phyloP scores from a whole-genome alignment of 37 sponge, comb jelly and placozoan species.

The Ianthella basta region DNA sequence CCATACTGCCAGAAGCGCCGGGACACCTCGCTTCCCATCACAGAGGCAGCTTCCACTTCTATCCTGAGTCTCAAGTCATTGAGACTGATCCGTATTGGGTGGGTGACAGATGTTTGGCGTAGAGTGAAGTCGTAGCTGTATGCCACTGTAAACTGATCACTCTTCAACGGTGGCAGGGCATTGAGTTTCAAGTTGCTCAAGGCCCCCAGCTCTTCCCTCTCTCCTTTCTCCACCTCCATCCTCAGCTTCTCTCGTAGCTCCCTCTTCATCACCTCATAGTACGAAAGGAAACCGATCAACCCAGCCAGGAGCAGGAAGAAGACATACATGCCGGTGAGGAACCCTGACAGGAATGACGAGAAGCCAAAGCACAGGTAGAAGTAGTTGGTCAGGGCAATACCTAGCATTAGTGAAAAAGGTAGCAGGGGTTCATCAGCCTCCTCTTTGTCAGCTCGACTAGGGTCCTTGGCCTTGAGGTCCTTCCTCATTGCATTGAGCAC shows the following conservation, averaged over 20 bases:
- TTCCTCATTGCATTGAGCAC: no score
- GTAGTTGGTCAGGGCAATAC: constrained; percentile 37
- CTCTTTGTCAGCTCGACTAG: no score
- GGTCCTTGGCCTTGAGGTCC: no score
- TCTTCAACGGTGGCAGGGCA: not conserved
- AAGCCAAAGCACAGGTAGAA: constrained; percentile 65
- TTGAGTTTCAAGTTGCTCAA: constrained; percentile 9
- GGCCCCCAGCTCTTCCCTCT: not conserved
- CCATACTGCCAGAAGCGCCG: constrained; percentile 6
- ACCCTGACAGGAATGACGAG: constrained; percentile 68
- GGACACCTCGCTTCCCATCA: not conserved
- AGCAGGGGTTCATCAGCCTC: no score
- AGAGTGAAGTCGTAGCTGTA: constrained; percentile 9
- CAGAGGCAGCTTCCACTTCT: not conserved
- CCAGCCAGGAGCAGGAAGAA: constrained; percentile 49
- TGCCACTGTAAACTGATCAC: not conserved
- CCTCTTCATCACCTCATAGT: constrained; percentile 43
- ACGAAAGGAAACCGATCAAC: constrained; percentile 45
- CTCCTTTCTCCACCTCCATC: not conserved
- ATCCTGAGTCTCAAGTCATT: constrained; percentile 51
- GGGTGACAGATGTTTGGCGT: not conserved
- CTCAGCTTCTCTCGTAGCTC: not conserved
- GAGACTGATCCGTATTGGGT: constrained; percentile 8
- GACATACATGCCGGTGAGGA: constrained; percentile 59
- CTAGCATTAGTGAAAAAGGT: not conserved